Evolutionary conservation across 2,113 vertebrate genomes (phyloP).

Genomic region (Tragelaphus scriptus): DNA sequence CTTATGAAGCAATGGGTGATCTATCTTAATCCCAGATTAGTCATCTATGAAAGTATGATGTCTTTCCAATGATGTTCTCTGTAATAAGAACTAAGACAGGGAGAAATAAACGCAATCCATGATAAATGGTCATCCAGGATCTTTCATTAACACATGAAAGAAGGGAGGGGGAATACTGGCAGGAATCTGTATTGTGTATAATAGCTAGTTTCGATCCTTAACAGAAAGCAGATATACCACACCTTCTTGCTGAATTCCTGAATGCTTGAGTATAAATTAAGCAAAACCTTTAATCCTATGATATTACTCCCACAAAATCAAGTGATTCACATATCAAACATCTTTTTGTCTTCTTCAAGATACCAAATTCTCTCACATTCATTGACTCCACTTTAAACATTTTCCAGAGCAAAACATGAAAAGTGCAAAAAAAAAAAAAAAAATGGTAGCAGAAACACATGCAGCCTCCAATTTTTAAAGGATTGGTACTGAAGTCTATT

Average conservation of each 20-base stretch:
- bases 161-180: neutral
- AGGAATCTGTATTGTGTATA: neutral
- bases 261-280: neutral
- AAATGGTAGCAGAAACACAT: neutral
- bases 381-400: neutral
- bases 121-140: constrained; percentile 26
- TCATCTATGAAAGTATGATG: constrained; percentile 69
- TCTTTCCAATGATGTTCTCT: constrained; percentile 53
- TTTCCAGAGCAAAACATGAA: neutral
- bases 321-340: neutral
- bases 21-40: constrained; percentile 66
- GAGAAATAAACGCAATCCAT: constrained; percentile 42
- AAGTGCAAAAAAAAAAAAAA: neutral
- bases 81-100: constrained; percentile 52
- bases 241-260: neutral
- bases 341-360: neutral
- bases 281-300: neutral
- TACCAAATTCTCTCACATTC: neutral
- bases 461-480: neutral
- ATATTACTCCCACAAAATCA: neutral
- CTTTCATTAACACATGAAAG: constrained; percentile 7
- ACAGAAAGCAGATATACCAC: neutral
- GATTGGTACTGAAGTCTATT: neutral
- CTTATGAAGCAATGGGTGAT: constrained; percentile 57
- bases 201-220: neutral